Evolutionary conservation across 2,888 invertebrate species (phyloP), one percentile per base, ranked within the genome.

Genomic region (Diarsia dahlii): DNA sequence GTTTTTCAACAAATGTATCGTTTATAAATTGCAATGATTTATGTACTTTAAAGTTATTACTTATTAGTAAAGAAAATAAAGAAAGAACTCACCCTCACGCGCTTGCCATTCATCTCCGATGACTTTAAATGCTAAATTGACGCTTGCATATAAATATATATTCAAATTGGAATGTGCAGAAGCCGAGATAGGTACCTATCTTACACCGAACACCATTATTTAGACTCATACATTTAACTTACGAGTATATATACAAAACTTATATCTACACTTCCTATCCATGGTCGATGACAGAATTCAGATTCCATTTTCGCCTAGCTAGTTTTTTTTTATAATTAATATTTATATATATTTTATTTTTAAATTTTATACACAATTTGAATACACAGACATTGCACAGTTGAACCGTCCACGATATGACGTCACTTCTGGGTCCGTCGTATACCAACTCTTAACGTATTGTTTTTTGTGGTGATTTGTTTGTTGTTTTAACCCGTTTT

Each of bases 201-300:
- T 94, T 95, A 96, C 94, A 96, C 95, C 96, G 93, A 95, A 96
- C 95, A 96, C 96, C 96, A 89, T 94, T 93, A 95, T 92, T 93
- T 93, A 94, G 91, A 92, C 89, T 93, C 90, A 90, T 90, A 90
- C 89, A 91, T 90, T 90, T 91, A 94, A 89, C 94, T 95, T 95
- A 95, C 12, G 64, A 73, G 90, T 95, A 95, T 96, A 95, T 96
- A 90, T 95, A 96, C 96, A 96, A 90, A 92, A 91, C 93, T 94
- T 95, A 63, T 63, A 93, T 88, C 90, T 93, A 93, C 91, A 92
- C 89, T 91, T 91, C 91, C 93, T 93, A 94, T 92, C 92, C 93
- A 95, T 95, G 95, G 94, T 96, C 94, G 92, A 92, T 91, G 92
- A 94, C 91, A 94, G 92, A 94, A 94, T 92, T 93, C 93, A 93